These are phyloP conservation scores for Alentia gelatinosa DNA, from an alignment of 2,888 invertebrate genomes.

Conservation along the genomic window DNA sequence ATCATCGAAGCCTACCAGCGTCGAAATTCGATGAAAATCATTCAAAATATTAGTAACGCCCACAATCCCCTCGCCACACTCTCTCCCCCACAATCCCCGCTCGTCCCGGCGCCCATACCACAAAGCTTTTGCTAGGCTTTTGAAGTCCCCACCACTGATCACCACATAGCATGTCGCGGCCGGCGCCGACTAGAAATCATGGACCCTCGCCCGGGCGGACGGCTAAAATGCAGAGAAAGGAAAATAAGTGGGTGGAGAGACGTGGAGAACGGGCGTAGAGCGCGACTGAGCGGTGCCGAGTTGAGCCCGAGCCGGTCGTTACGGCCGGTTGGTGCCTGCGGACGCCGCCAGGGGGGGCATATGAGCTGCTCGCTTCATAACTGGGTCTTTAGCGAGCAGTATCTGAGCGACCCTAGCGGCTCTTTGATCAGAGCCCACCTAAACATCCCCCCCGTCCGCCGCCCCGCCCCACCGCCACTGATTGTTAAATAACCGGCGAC, in stretches of 20 bases:
- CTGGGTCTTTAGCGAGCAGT: conserved; percentile 16
- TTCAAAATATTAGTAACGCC: not conserved
- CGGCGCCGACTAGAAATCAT: not conserved
- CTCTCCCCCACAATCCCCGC: not conserved
- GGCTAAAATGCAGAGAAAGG: not conserved
- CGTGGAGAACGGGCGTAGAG: not conserved
- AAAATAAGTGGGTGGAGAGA: not conserved
- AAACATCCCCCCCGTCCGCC: not conserved
- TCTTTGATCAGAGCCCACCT: conserved; percentile 30
- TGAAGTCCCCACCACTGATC: not conserved
- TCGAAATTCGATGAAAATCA: not conserved
- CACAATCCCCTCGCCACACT: too few species aligned
- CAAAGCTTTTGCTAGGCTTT: not conserved
- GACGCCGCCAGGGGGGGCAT: not conserved
- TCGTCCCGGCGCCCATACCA: not conserved
- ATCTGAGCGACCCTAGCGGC: not conserved
- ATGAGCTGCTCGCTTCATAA: not conserved
- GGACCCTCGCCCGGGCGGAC: not conserved
- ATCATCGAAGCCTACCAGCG: not conserved
- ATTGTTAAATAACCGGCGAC: conserved; percentile 30
- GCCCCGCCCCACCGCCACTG: not conserved
- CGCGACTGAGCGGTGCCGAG: not conserved
- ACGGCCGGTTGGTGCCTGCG: not conserved
- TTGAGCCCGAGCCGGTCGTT: not conserved
- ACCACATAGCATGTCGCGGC: not conserved